Base-by-base conservation (phyloP, 2,797 vertebrate species). In the Trachops cirrhosus region DNA sequence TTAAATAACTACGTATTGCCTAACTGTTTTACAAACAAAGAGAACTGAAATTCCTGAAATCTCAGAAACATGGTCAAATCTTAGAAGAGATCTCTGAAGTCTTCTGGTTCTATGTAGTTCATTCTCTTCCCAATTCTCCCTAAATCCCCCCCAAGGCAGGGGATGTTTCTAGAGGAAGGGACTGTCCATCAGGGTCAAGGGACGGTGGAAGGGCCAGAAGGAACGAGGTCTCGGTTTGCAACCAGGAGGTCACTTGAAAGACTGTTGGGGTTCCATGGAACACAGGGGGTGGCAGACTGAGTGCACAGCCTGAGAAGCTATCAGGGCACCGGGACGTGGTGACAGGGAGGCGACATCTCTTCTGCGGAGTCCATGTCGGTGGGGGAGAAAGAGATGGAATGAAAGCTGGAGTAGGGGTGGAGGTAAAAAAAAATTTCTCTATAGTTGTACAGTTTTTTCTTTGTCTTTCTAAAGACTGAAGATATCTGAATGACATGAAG, bases 1-100 rank as follows among this genome's bases (percentile, higher is more conserved):
- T 97, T 94, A 97, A 92, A 96, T 92, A 92, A 32, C 82, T 54
- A 95, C 75, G 96, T 95, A 83, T 78, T 93, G 50, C 75, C 57
- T 70, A 87, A 92, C 87, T 64, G 39, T 88, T 97, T 86, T 87
- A 94, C 95, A 90, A 96, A 96, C 92, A 93, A 91, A 95, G 57
- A 79, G 32, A 59, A 95, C 48, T 34, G 22, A 96, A 91, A 83
- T 90, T 97, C 82, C 86, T 96, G 87, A 89, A 97, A 90, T 92
- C 75, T 86, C 67, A 85, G 82, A 78, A 97, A 93, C 91, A 91
- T 19, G 12, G 24, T 52, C 50, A 74, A 44, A 73, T 71, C 91
- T 94, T 67, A 78, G n/a, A 73, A 39, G 64, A 70, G 9, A 67
- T 48, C 34, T 26, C 19, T 39, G 46, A 73, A 89, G 41, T 29